These are phyloP conservation scores for Drosophila monieri DNA, from an alignment of 2,888 invertebrate genomes.

Conservation along the genomic window DNA sequence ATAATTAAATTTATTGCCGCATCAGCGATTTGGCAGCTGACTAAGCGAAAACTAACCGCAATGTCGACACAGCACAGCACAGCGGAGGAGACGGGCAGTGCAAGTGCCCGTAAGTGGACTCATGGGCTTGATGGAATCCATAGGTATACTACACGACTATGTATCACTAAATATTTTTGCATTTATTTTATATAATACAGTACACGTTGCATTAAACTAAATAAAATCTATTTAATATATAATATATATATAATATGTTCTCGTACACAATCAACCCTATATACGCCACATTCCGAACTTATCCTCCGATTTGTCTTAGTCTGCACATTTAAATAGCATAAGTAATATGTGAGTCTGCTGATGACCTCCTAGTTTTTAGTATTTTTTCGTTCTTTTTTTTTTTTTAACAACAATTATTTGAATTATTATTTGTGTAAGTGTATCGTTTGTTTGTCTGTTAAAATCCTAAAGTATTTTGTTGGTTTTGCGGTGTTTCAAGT, in stretches of 20 bases:
- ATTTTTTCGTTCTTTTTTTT: conserved; percentile 33
- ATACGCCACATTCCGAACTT: conserved; percentile 50
- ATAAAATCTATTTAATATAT: conserved; percentile 69
- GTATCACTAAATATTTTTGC: conserved; percentile 77
- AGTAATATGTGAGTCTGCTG: conserved; percentile 28
- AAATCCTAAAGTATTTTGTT: conserved; percentile 46
- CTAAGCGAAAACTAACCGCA: conserved; percentile 34
- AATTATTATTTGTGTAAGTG: conserved; percentile 63
- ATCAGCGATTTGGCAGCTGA: conserved; percentile 37
- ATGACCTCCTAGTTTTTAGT: conserved; percentile 20
- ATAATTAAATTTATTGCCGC: conserved; percentile 44
- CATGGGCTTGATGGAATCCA: not conserved
- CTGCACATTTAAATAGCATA: conserved; percentile 33
- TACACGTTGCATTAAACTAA: conserved; percentile 77
- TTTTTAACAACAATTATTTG: conserved; percentile 74
- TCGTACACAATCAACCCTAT: conserved; percentile 58
- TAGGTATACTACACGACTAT: not conserved
- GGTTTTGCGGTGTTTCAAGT: conserved; percentile 62
- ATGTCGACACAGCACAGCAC: conserved; percentile 11
- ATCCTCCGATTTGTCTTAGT: conserved; percentile 37
- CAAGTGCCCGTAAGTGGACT: conserved; percentile 3
- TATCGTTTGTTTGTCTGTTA: conserved; percentile 42
- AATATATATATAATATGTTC: conserved; percentile 59
- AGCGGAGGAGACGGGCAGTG: not conserved
- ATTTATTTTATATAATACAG: conserved; percentile 77